Percentiles rank a stretch among this genome's conserved stretches.
These are phyloP conservation scores for Chunga burmeisteri DNA, from an alignment of 2,113 vertebrate species.

Conservation along the genomic window DNA sequence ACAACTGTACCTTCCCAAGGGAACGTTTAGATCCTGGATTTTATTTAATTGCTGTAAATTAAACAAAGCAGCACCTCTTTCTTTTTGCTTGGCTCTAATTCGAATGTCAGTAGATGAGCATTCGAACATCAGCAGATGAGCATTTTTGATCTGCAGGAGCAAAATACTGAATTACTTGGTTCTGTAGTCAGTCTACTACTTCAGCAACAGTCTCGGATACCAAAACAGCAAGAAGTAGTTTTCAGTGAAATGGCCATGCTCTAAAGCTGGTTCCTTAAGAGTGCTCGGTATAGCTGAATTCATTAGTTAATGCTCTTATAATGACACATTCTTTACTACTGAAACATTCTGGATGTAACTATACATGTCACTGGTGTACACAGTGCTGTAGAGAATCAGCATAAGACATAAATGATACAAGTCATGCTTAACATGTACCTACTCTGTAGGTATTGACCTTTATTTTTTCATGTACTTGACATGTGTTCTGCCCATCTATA, in stretches of 20 bases:
- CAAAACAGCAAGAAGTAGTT: background rate
- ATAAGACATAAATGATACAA: background rate
- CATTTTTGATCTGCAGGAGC: background rate
- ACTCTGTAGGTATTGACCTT: background rate
- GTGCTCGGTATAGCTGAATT: background rate
- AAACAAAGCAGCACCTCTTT: conserved; percentile 3
- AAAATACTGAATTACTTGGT: background rate
- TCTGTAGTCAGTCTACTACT: background rate
- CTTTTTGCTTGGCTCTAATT: background rate
- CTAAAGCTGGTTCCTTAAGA: background rate
- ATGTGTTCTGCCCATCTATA: background rate
- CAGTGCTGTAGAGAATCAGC: background rate
- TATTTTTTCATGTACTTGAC: background rate
- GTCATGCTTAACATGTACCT: fast-evolving
- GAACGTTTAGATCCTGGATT: background rate
- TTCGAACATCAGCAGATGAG: background rate
- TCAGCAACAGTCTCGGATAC: background rate
- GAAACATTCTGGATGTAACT: background rate
- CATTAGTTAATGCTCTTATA: background rate
- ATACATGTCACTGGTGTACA: background rate
- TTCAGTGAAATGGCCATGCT: background rate
- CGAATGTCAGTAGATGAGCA: background rate
- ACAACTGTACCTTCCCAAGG: background rate
- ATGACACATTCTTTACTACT: background rate
- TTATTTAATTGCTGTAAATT: background rate